Percentiles rank a stretch among this genome's conserved stretches.
These are phyloP conservation scores for Diuraphis noxia DNA, from an alignment of 1,140 invertebrate genomes.

Conservation along the genomic window DNA sequence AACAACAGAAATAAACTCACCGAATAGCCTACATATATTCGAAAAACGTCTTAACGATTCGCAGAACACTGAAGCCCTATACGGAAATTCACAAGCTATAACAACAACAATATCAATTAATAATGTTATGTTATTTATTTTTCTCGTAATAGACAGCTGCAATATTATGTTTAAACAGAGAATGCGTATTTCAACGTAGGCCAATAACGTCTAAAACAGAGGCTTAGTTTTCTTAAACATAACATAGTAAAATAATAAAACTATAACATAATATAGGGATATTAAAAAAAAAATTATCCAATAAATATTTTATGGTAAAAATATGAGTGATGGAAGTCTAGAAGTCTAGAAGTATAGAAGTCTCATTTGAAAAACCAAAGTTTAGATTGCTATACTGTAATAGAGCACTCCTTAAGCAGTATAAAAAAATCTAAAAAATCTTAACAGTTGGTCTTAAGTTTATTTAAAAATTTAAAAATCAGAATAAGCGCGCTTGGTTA, in stretches of 20 bases:
- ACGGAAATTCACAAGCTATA: background rate
- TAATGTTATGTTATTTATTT: background rate
- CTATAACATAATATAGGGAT: too few species aligned
- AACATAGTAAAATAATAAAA: background rate
- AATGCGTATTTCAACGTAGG: background rate
- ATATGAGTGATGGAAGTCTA: too few species aligned
- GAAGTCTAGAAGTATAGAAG: too few species aligned
- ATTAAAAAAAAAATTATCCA: too few species aligned
- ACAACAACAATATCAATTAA: background rate
- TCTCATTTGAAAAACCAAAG: too few species aligned
- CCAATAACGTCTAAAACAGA: background rate
- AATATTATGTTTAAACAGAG: background rate
- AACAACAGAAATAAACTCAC: background rate
- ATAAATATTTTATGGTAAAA: too few species aligned
- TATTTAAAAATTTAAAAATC: too few species aligned
- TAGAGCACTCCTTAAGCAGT: too few species aligned
- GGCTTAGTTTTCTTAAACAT: background rate
- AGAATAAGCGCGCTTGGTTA: too few species aligned
- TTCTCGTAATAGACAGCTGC: background rate
- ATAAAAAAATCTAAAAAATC: too few species aligned
- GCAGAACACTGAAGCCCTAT: background rate
- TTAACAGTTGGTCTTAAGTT: too few species aligned
- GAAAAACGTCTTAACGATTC: background rate
- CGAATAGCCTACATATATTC: background rate
- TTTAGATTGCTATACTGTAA: too few species aligned